These are phyloP conservation scores for Salvelinus fontinalis DNA, from an alignment of 2,113 vertebrate genomes.

Conservation along the genomic window DNA sequence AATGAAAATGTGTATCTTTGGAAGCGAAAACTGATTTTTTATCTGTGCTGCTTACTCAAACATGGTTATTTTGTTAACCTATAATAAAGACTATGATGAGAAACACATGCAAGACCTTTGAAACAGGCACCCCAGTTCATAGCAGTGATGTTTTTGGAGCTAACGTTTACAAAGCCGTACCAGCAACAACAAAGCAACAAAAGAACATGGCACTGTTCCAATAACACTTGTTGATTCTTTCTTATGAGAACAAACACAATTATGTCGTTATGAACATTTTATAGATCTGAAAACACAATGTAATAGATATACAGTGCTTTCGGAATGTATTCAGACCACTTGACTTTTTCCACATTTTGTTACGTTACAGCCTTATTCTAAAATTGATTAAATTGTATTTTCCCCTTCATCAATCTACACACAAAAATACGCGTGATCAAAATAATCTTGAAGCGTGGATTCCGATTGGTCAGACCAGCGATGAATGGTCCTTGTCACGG, in stretches of 20 bases:
- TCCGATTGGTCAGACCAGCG: no score
- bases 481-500: no score
- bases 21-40: background rate
- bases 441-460: no score
- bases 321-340: no score
- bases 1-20: background rate
- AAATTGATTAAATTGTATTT: no score
- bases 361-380: no score
- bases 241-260: constrained; percentile 20
- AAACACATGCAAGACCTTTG: constrained; percentile 24
- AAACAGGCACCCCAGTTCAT: constrained; percentile 20
- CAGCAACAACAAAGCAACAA: constrained; percentile 4
- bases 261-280: background rate
- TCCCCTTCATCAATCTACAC: no score
- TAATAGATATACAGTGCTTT: background rate
- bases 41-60: background rate
- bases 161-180: constrained; percentile 34
- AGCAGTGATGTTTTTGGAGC: background rate
- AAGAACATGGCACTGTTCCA: constrained; percentile 5
- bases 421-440: no score
- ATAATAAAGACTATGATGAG: constrained; percentile 19
- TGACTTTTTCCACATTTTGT: no score
- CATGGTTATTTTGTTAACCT: background rate
- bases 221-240: constrained; percentile 25
- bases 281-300: background rate